phyloP scores from a whole-genome alignment of 1,140 invertebrate genomes.

The Pachyrhynchus sulphureomaculatus region DNA sequence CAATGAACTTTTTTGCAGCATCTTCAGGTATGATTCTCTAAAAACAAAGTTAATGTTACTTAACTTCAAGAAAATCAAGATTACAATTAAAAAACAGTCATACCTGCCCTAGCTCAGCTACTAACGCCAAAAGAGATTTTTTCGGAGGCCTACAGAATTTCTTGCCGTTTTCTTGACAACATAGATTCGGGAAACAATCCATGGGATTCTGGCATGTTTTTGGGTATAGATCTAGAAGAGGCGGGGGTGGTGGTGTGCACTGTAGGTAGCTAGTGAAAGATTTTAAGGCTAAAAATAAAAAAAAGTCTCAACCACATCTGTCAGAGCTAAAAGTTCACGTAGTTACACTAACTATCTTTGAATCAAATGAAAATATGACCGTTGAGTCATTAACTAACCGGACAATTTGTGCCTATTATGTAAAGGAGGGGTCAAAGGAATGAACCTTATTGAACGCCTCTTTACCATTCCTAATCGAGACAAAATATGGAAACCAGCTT shows the following conservation, averaged over 20 bases:
- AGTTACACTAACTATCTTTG: not conserved
- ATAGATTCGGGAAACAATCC: slow-evolving; percentile 74
- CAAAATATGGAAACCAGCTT: too few relatives aligned
- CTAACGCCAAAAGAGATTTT: slow-evolving; percentile 62
- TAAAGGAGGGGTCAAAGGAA: not conserved
- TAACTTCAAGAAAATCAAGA: not conserved
- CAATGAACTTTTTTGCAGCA: slow-evolving; percentile 38
- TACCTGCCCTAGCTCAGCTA: slow-evolving; percentile 56
- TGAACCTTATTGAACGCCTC: too few relatives aligned
- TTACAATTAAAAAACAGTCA: slow-evolving; percentile 3
- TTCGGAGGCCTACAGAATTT: slow-evolving; percentile 69
- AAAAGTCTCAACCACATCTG: not conserved
- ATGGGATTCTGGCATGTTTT: slow-evolving; percentile 64
- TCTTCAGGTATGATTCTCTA: slow-evolving; percentile 40
- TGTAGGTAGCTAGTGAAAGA: slow-evolving; percentile 65
- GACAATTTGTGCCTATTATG: not conserved
- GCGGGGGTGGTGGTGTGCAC: slow-evolving; percentile 67
- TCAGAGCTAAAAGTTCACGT: not conserved
- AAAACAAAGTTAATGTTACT: slow-evolving; percentile 16
- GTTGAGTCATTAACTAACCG: too few relatives aligned
- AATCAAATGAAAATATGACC: too few relatives aligned
- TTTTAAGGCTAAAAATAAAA: slow-evolving; percentile 55
- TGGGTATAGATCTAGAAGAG: slow-evolving; percentile 64
- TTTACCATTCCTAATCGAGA: too few relatives aligned
- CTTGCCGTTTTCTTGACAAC: slow-evolving; percentile 67